These are phyloP conservation scores for Sphaerodactylus townsendi DNA, from an alignment of 2,113 vertebrate species.

Conservation along the genomic window DNA sequence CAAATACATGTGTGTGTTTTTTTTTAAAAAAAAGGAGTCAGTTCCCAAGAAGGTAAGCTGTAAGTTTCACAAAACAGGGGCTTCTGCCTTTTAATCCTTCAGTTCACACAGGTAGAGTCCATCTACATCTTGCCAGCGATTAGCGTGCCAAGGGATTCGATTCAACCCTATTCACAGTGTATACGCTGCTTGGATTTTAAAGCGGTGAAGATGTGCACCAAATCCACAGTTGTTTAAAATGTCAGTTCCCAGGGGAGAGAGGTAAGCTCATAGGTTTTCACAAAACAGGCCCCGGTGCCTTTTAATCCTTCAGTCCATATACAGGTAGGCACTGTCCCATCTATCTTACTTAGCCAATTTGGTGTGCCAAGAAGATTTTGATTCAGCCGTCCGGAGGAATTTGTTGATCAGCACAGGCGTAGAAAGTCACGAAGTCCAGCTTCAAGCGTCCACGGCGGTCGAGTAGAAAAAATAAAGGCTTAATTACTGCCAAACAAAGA, in stretches of 20 bases:
- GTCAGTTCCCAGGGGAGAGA: too few relatives aligned
- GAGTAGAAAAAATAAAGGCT: not conserved
- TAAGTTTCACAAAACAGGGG: not conserved
- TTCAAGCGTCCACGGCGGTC: not conserved
- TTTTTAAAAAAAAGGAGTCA: not conserved
- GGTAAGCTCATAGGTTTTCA: not conserved
- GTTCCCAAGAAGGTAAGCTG: not conserved
- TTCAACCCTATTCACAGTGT: not conserved
- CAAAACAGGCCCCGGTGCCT: too few relatives aligned
- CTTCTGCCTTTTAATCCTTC: not conserved
- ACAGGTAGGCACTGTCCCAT: too few relatives aligned
- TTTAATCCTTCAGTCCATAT: too few relatives aligned
- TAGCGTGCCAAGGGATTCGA: rapidly evolving
- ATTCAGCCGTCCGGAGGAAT: too few relatives aligned
- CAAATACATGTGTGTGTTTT: slow-evolving; percentile 9
- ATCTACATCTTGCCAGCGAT: not conserved
- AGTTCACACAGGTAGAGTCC: not conserved
- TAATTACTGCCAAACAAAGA: not conserved
- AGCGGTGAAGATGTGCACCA: too few relatives aligned
- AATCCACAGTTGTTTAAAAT: too few relatives aligned
- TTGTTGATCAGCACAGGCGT: not conserved
- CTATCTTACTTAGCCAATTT: too few relatives aligned
- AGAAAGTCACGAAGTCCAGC: not conserved
- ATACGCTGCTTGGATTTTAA: too few relatives aligned
- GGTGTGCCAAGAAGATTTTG: too few relatives aligned